Conservation (phyloP, 2,797 vertebrate species). For the Rhyacichthys aspro region DNA sequence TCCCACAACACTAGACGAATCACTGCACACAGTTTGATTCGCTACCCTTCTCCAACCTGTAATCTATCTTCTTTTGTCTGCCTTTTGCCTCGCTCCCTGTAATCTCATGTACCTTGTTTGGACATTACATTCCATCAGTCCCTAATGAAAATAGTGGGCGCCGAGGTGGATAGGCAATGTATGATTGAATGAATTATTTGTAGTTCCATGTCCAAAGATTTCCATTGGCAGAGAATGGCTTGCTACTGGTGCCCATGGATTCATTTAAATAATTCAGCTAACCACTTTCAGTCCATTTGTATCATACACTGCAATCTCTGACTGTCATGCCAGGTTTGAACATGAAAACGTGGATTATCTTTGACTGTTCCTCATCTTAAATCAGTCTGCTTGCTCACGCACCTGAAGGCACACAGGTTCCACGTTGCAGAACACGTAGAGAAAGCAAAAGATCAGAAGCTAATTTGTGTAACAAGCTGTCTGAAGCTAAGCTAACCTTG, state of each 20-base stretch:
- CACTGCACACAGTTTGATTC: slow-evolving; percentile 7
- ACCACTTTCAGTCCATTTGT: background rate
- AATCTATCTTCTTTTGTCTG: slow-evolving; percentile 23
- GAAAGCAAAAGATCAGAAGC: no score
- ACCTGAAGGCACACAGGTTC: no score
- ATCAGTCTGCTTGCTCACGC: no score
- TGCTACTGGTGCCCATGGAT: background rate
- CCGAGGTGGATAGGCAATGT: slow-evolving; percentile 24
- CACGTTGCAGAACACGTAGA: no score
- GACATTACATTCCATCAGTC: background rate
- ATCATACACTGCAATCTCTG: background rate
- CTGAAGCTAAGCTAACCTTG: no score
- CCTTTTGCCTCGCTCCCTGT: background rate
- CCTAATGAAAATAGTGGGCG: slow-evolving; percentile 7
- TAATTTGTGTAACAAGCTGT: no score
- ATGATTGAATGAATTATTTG: slow-evolving; percentile 13
- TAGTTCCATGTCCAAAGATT: slow-evolving; percentile 9
- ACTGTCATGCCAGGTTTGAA: background rate
- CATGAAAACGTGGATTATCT: no score
- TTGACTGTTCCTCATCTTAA: no score
- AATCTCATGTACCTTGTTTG: background rate
- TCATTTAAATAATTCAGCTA: background rate
- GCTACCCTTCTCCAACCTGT: slow-evolving; percentile 6
- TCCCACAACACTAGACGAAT: slow-evolving; percentile 2
- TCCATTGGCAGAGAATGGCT: background rate